Evolutionary conservation across 53 echinoderm and acorn worm genomes (phyloP), one percentile per base, ranked within the genome.

Genomic region (Patiria pectinifera): DNA sequence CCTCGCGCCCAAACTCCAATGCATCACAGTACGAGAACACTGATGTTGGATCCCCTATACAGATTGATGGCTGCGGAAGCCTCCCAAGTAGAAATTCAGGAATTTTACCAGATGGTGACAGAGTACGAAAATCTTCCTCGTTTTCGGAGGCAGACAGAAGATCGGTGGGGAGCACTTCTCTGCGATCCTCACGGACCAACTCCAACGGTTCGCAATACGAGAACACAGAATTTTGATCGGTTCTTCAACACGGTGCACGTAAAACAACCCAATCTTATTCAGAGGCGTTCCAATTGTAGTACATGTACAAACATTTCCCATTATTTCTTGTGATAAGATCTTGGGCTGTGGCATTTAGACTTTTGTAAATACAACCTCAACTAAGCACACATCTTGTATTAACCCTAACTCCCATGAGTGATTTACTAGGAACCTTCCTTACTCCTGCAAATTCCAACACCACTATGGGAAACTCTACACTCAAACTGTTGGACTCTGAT

Each of bases 1-100:
- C 87, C 48, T 90, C 89, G 2, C 89, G 89, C 2, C 12, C 78
- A 25, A 89, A 78, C 79, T 89, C 90, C n/a, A 90, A 47, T 15
- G 90, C 46, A 16, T 90, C 90, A 18, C 80, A 90, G 90, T 90
- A 90, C 48, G 90, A 90, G 48, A 90, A 90, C 69, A 90, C 80
- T 16, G 48, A 63, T 21, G 45, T 63, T 14, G 81, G 89, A 43
- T 89, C 61, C 4, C 77, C 61, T 46, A 2, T 46, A 11, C 3
- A 45, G 19, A 35, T 15, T 0, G 12, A 45, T 71, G 45, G 59
- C 45, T 3, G 44, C 9, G 62, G 81, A 90, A 44, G 80, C 59
- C 87, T 87, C 16, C 58, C 87, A 2, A 60, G 48, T 23, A 87
- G 87, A 60, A 59, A 78, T 19, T 87, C 87, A 2, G 72, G 49